Evolutionary conservation across 2,888 invertebrate species (phyloP).

Genomic region (Drosophila planitibia): DNA sequence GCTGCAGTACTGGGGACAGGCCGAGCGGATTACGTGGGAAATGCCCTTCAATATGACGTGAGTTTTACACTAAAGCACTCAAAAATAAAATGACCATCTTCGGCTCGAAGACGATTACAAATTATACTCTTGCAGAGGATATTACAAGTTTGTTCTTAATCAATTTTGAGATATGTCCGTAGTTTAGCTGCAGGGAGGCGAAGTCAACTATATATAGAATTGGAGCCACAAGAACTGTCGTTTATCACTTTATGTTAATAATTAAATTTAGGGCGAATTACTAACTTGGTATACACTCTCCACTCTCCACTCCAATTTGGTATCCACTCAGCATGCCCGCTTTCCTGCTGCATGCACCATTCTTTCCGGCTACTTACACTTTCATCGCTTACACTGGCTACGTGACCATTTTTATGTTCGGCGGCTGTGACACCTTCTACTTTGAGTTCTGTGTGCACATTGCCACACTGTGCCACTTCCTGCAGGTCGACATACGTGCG

Average conservation of each 20-base stretch:
- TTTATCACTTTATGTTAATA: neutral
- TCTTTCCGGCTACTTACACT: slow-evolving; percentile 68
- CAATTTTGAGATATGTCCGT: neutral
- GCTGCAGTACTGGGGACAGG: slow-evolving; percentile 40
- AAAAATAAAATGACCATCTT: neutral
- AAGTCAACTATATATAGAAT: neutral
- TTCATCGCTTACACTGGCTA: slow-evolving; percentile 78
- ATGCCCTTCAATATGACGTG: slow-evolving; percentile 82
- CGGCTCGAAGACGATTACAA: neutral
- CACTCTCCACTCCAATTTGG: neutral
- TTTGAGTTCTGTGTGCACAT: slow-evolving; percentile 76
- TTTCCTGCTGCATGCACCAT: slow-evolving; percentile 42
- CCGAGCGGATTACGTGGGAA: slow-evolving; percentile 55
- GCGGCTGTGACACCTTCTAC: slow-evolving; percentile 78
- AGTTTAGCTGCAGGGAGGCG: neutral
- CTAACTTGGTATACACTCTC: neutral
- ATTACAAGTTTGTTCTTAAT: neutral
- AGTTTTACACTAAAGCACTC: slow-evolving; percentile 25
- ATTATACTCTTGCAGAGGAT: neutral
- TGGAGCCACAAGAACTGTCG: neutral
- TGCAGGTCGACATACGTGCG: slow-evolving; percentile 56
- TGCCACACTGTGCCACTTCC: slow-evolving; percentile 56
- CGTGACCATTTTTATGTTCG: slow-evolving; percentile 78
- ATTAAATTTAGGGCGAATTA: neutral
- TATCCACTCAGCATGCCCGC: slow-evolving; percentile 66